Evolutionary conservation across 2,888 invertebrate genomes (phyloP), one percentile per base, ranked within the genome.

Genomic region (Clunio marinus): DNA sequence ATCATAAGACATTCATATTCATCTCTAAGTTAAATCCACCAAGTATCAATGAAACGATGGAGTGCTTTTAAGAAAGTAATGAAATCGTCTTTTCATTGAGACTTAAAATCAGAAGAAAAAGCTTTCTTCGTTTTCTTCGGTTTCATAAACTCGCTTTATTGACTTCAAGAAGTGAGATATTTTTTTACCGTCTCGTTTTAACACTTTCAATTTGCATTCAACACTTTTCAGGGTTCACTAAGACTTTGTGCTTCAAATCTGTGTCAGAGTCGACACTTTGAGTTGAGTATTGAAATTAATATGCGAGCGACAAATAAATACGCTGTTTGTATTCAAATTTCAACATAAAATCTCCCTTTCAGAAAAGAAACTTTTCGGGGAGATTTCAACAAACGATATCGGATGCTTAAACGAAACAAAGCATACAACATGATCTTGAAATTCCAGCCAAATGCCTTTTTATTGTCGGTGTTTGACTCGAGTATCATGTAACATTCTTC

Each of bases 241-340:
- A 41, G 41, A 10, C 41, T 41, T 41, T 17, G 10, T 17, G 51
- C 7, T 20, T 17, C 20, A 20, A 17, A 22, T 51, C 22, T 22
- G 17, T 51, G 51, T 51, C 51, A 22, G 17, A 32, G 32, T n/a
- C n/a, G 10, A 15, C 10, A 20, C 51, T 2, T 17, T 51, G n/a
- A n/a, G n/a, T n/a, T n/a, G 20, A 51, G 20, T 8, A 20, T 10
- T 22, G 37, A 41, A 37, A 60, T 60, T 60, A 60, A 60, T 60
- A 60, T 60, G 20, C 60, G 20, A 20, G 37, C 32, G 60, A 60
- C 60, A 60, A 20, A 60, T 35, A 60, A 60, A 60, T 41, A 37
- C 37, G 24, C 35, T 32, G 41, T 41, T 32, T 41, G 41, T n/a
- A 41, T 41, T 57, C 57, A 24, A n/a, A 57, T 27, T 57, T 57